phyloP scores from a whole-genome alignment of 2,113 vertebrate genomes.

The Condylura cristata region DNA sequence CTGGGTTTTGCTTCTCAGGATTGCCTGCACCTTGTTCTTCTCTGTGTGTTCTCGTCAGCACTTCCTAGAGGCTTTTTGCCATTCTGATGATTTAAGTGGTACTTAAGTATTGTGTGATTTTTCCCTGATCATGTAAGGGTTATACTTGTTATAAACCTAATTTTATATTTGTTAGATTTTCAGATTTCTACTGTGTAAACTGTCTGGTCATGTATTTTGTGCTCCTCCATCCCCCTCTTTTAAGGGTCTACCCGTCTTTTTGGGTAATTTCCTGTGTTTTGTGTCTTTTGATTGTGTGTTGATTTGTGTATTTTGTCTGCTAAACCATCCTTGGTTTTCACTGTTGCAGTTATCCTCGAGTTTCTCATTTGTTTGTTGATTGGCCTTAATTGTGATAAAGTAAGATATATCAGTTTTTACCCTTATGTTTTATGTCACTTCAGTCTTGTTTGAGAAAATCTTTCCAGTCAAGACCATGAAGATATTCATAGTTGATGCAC shows the following conservation, averaged over 20 bases:
- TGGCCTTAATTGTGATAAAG: neutral
- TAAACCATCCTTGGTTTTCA: neutral
- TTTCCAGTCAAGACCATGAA: neutral
- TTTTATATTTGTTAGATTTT: slow-evolving; percentile 23
- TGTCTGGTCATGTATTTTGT: neutral
- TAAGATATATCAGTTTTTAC: neutral
- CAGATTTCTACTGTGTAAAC: neutral
- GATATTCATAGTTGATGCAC: neutral
- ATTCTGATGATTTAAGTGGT: slow-evolving; percentile 18
- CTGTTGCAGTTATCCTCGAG: neutral
- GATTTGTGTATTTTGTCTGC: neutral
- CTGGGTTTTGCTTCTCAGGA: neutral
- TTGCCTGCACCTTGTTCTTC: neutral
- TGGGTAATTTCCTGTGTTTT: neutral
- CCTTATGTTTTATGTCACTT: neutral
- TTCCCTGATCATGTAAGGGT: neutral
- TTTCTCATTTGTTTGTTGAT: neutral
- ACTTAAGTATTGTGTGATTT: neutral
- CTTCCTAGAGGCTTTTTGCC: neutral
- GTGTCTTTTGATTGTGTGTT: neutral
- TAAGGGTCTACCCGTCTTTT: neutral
- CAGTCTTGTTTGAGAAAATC: neutral
- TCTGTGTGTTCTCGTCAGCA: neutral
- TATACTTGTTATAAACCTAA: neutral
- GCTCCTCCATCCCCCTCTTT: neutral